Conservation (phyloP, 2,888 invertebrate species). For the Saturnia japonica region DNA sequence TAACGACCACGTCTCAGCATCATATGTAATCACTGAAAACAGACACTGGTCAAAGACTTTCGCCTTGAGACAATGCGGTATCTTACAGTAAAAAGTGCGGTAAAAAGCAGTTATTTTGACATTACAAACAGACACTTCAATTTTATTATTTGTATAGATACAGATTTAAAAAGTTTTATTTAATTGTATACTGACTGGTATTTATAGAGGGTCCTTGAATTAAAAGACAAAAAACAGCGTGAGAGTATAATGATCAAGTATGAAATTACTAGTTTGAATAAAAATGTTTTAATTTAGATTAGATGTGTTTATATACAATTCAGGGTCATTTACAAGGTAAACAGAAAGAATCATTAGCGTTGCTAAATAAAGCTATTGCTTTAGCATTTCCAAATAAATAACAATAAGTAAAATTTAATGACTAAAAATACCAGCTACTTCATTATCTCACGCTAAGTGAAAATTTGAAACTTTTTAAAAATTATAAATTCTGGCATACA, state of each 20-base stretch:
- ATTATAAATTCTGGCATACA: background rate
- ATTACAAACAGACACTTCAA: too few species aligned
- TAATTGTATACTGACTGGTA: background rate
- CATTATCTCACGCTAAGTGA: background rate
- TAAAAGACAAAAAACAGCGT: background rate
- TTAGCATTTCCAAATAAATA: background rate
- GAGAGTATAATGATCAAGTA: slow-evolving; percentile 8
- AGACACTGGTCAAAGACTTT: too few species aligned
- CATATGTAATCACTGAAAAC: too few species aligned
- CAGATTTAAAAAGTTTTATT: too few species aligned
- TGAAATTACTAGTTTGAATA: background rate
- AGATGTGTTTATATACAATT: slow-evolving; percentile 8
- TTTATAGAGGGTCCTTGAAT: background rate
- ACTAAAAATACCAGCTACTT: background rate
- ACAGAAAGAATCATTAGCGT: background rate
- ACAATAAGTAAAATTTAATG: background rate
- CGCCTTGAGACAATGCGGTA: too few species aligned
- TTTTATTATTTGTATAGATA: too few species aligned
- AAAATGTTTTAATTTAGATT: slow-evolving; percentile 2
- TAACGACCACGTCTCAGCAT: too few species aligned
- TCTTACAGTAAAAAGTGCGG: too few species aligned
- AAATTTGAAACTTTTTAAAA: background rate
- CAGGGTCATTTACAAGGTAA: slow-evolving; percentile 6
- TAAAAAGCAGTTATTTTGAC: too few species aligned
- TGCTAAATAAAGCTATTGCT: background rate